Conservation (phyloP, 2,888 invertebrate genomes). For the Spatulosminthurus flaviceps region DNA sequence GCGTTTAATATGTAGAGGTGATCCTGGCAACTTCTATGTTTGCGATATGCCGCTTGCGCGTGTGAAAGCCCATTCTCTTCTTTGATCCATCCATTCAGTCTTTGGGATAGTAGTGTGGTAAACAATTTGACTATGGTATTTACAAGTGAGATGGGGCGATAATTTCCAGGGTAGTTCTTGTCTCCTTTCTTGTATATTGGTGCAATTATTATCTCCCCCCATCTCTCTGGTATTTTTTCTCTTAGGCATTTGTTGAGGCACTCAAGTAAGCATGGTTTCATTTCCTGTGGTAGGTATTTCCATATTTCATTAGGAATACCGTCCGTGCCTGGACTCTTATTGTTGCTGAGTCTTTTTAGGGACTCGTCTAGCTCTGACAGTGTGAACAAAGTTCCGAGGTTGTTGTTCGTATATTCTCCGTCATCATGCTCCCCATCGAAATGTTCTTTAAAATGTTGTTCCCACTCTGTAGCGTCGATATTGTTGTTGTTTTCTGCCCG, state of each 20-base stretch:
- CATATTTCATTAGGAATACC: conserved; percentile 20
- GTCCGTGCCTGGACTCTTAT: conserved; percentile 2
- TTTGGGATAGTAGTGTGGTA: not conserved
- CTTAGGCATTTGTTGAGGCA: not conserved
- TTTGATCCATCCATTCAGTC: not conserved
- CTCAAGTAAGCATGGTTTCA: not conserved
- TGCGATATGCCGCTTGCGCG: conserved; percentile 3
- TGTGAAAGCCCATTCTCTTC: not conserved
- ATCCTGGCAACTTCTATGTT: not conserved
- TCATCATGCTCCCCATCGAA: not conserved
- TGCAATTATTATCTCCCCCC: not conserved
- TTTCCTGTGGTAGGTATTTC: conserved; percentile 14
- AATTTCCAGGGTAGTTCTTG: not conserved
- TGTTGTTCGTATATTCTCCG: not conserved
- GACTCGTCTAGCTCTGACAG: not conserved
- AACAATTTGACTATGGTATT: not conserved
- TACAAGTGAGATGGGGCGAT: conserved; percentile 9
- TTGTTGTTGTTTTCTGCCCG: not conserved
- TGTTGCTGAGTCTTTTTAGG: not conserved
- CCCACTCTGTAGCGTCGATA: not conserved
- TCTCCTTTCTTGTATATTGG: conserved; percentile 21
- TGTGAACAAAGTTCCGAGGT: not conserved
- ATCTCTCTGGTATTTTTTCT: not conserved
- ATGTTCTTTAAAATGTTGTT: not conserved
- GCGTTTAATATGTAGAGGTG: not conserved